phyloP scores from a whole-genome alignment of 2,888 invertebrate species.

The Anticlea derivata region DNA sequence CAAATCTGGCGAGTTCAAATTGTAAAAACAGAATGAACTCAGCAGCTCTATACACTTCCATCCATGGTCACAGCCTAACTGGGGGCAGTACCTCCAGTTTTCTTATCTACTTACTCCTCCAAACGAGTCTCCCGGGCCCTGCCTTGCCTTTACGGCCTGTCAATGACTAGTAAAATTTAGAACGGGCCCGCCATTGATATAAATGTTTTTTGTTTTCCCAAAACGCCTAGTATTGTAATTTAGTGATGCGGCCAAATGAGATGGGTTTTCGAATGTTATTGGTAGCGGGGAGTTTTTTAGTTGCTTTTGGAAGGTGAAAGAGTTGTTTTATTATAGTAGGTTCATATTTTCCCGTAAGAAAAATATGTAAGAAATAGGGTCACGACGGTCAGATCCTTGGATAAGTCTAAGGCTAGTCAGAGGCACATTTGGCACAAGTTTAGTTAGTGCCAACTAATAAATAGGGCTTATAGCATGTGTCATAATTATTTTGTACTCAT shows the following conservation, averaged over 20 bases:
- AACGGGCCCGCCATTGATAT: conserved; percentile 81
- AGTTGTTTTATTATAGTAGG: too few relatives aligned
- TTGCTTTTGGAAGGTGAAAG: not conserved
- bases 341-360: too few relatives aligned
- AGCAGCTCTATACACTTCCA: conserved; percentile 46
- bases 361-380: too few relatives aligned
- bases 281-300: conserved; percentile 27
- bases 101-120: conserved; percentile 75
- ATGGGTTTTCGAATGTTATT: conserved; percentile 50
- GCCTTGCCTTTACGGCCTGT: conserved; percentile 79
- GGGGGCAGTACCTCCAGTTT: conserved; percentile 64
- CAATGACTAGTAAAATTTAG: conserved; percentile 83
- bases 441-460: too few relatives aligned
- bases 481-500: not conserved
- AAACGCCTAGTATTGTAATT: conserved; percentile 80
- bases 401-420: too few relatives aligned
- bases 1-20: not conserved
- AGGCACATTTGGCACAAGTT: too few relatives aligned
- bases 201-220: conserved; percentile 84
- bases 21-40: not conserved
- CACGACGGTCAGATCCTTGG: too few relatives aligned
- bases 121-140: conserved; percentile 72
- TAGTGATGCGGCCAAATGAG: conserved; percentile 63
- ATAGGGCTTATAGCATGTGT: too few relatives aligned
- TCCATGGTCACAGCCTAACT: conserved; percentile 39